A percentile compares a stretch with the other conserved stretches of the same genome.
These are phyloP conservation scores for Phyllostomus discolor DNA, from an alignment of 2,113 vertebrate species.

Conservation along the genomic window DNA sequence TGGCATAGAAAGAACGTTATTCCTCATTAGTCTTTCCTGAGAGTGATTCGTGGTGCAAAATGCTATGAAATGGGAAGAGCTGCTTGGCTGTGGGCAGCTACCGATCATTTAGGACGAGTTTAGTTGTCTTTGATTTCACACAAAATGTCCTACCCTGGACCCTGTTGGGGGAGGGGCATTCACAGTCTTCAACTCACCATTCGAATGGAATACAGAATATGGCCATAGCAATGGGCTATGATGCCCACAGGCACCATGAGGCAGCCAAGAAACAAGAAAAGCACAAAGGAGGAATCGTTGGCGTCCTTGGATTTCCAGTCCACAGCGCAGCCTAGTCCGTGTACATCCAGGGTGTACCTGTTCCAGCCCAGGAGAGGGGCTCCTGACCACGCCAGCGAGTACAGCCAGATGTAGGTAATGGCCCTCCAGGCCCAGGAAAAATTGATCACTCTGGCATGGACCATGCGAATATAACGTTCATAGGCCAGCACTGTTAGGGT, in stretches of 20 bases:
- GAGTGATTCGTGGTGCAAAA: neutral
- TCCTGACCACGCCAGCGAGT: constrained; percentile 93
- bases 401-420: constrained; percentile 93
- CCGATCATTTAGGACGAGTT: neutral
- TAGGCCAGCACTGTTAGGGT: constrained; percentile 91
- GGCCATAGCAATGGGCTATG: constrained; percentile 94
- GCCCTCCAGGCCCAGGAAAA: constrained; percentile 93
- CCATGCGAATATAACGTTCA: constrained; percentile 91
- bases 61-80: neutral
- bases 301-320: constrained; percentile 93
- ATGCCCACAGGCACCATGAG: constrained; percentile 90
- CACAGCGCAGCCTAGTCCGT: constrained; percentile 89
- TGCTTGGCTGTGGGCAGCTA: neutral
- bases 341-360: constrained; percentile 91
- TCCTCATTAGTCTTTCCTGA: neutral
- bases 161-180: neutral
- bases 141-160: neutral
- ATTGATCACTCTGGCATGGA: constrained; percentile 91
- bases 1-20: neutral
- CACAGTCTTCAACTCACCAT: constrained; percentile 85
- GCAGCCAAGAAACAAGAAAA: constrained; percentile 92
- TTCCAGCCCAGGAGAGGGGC: constrained; percentile 94
- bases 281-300: constrained; percentile 89
- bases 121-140: neutral
- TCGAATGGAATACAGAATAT: constrained; percentile 90